Base-by-base conservation (phyloP, 2,797 vertebrate genomes). In the Syngnathus rostellatus region DNA sequence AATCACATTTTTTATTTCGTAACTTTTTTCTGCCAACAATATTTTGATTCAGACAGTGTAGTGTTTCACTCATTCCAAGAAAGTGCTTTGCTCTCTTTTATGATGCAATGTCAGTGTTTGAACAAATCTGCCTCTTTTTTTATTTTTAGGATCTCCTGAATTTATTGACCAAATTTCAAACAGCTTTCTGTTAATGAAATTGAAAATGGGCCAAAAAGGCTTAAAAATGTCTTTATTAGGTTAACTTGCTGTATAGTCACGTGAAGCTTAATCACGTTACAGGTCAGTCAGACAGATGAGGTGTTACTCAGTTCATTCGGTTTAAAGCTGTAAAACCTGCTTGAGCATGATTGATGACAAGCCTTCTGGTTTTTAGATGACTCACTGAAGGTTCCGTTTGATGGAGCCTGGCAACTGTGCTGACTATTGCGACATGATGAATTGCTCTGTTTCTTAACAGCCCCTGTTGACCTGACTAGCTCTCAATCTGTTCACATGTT, bases 191-290 rank as follows among this genome's bases (percentile, higher is more conserved):
- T 31, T 31, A 4, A 10, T 41, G 9, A 41, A 41, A 41, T 43
- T 43, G 41, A 43, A 10, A 43, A 43, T 69, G 10, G 62, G 58
- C 43, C 71, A 70, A 3, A 41, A 21, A 68, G 57, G 59, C 55
- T 76, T 72, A 57, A 63, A 64, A 63, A 64, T 40, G 60, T 64
- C 58, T 46, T 60, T 12, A 19, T 51, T 43, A 77, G 31, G 31
- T 31, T 17, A 59, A 64, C 48, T 64, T 48, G 23, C 54, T 65
- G 61, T 62, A 50, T 14, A 62, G 72, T 67, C 31, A 45, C 43
- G 14, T 11, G 11, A 45, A 45, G 10, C 11, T 5, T 45, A 5
- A 45, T 45, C 43, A 45, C 50, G 37, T 9, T 37, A n/a, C 38
- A 67, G 31, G 55, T 31, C 51, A 21, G 71, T 66, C 16, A 8